Evolutionary conservation across 2,888 invertebrate genomes (phyloP).

Genomic region (Diogma glabrata): DNA sequence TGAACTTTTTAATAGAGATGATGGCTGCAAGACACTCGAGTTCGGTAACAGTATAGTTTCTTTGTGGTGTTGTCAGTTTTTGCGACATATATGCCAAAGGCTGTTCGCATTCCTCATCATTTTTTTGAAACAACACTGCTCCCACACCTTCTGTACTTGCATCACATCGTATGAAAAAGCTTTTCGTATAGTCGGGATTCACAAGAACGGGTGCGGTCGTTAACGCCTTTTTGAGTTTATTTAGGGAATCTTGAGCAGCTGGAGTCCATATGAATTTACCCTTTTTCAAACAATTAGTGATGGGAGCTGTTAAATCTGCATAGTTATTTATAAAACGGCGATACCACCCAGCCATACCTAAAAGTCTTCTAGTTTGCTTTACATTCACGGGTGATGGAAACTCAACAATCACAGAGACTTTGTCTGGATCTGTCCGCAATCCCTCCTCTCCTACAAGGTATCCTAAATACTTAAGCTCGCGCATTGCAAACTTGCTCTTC

Average conservation of each 20-base stretch:
- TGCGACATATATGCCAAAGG: not conserved
- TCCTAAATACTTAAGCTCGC: too few species aligned
- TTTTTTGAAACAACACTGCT: not conserved
- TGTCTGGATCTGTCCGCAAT: not conserved
- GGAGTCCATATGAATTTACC: not conserved
- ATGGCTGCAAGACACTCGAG: not conserved
- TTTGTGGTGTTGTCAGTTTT: not conserved
- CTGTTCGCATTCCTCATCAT: not conserved
- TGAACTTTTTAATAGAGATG: not conserved
- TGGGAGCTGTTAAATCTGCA: too few species aligned
- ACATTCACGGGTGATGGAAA: not conserved
- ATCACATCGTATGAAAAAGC: not conserved
- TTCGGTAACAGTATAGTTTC: not conserved
- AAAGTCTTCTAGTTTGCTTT: too few species aligned
- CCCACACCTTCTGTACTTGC: not conserved
- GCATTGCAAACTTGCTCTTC: too few species aligned
- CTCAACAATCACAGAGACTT: not conserved
- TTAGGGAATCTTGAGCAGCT: not conserved
- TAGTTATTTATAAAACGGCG: too few species aligned
- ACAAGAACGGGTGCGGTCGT: not conserved
- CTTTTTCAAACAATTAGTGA: too few species aligned
- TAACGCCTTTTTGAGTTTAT: not conserved
- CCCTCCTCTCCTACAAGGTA: not conserved
- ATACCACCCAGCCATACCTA: too few species aligned
- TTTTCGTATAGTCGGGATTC: not conserved